A percentile compares a stretch with the other conserved stretches of the same genome.
These are phyloP conservation scores for Pachyuromys duprasi DNA, from an alignment of 2,797 vertebrate species.

Conservation along the genomic window DNA sequence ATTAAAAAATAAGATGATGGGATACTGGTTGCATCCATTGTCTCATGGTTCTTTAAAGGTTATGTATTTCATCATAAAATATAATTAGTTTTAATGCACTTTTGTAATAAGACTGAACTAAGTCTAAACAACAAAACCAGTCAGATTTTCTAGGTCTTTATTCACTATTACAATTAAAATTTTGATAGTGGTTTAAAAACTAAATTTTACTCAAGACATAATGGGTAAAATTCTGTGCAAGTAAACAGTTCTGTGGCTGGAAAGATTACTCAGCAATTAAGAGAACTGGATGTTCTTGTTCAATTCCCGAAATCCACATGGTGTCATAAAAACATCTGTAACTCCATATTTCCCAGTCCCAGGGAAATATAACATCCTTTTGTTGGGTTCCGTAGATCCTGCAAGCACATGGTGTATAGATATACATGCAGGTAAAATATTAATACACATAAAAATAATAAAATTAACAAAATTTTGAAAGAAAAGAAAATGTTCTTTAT, in stretches of 20 bases:
- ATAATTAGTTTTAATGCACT: neutral
- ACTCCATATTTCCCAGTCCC: neutral
- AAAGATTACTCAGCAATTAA: neutral
- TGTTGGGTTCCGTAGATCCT: too few species aligned
- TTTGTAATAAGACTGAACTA: neutral
- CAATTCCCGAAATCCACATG: neutral
- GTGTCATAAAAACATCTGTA: neutral
- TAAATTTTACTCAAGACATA: neutral
- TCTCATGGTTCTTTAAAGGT: conserved; percentile 64
- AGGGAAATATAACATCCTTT: too few species aligned
- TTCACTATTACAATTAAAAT: neutral
- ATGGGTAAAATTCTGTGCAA: neutral
- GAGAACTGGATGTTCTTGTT: neutral
- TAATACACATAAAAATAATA: neutral
- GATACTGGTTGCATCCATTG: conserved; percentile 55
- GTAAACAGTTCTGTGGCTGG: neutral
- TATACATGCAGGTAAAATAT: neutral
- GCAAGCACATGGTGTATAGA: neutral
- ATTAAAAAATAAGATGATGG: neutral
- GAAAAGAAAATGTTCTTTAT: neutral
- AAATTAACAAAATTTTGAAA: neutral
- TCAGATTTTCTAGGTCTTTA: neutral
- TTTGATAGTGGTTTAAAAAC: neutral
- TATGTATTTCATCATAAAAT: conserved; percentile 26
- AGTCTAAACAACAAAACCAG: neutral